Conservation (phyloP, 2,888 invertebrate species). For the Lycophotia porphyrea region DNA sequence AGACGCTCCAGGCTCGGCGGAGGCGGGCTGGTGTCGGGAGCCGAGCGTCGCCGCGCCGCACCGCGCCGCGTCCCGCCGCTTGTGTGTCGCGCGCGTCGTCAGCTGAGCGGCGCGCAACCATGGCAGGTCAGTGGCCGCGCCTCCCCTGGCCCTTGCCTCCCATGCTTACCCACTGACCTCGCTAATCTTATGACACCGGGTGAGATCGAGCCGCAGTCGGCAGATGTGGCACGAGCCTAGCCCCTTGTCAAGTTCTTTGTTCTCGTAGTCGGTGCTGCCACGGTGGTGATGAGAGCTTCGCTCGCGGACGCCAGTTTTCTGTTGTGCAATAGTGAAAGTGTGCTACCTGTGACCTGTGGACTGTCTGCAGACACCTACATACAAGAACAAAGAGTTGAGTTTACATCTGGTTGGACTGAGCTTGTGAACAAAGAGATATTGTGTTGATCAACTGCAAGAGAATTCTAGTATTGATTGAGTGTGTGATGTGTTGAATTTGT, state of each 20-base stretch:
- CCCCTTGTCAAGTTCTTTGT: constrained; percentile 72
- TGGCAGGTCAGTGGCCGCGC: constrained; percentile 80
- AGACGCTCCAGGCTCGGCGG: constrained; percentile 69
- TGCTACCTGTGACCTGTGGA: constrained; percentile 63
- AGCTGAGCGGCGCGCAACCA: constrained; percentile 76
- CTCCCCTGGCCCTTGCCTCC: constrained; percentile 68
- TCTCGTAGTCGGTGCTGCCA: constrained; percentile 59
- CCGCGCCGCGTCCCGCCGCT: constrained; percentile 64
- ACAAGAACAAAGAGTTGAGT: constrained; percentile 70
- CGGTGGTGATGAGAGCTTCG: constrained; percentile 45
- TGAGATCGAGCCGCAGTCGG: constrained; percentile 37
- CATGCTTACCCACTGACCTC: constrained; percentile 67
- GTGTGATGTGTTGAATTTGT: constrained; percentile 29
- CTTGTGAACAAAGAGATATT: constrained; percentile 57
- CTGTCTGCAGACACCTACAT: constrained; percentile 50
- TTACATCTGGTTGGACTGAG: constrained; percentile 17
- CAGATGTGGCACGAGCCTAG: constrained; percentile 26
- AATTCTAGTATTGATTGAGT: constrained; percentile 23
- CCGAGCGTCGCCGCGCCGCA: constrained; percentile 62
- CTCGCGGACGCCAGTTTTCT: constrained; percentile 46
- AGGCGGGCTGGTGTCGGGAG: constrained; percentile 60
- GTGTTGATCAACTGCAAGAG: constrained; percentile 3
- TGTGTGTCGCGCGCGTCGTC: constrained; percentile 68
- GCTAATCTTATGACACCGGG: constrained; percentile 57
- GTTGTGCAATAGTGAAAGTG: constrained; percentile 79